A percentile compares a stretch with the other conserved stretches of the same genome.
These are phyloP conservation scores for Uloborus plumipes DNA, from an alignment of 2,888 invertebrate genomes.

Conservation along the genomic window DNA sequence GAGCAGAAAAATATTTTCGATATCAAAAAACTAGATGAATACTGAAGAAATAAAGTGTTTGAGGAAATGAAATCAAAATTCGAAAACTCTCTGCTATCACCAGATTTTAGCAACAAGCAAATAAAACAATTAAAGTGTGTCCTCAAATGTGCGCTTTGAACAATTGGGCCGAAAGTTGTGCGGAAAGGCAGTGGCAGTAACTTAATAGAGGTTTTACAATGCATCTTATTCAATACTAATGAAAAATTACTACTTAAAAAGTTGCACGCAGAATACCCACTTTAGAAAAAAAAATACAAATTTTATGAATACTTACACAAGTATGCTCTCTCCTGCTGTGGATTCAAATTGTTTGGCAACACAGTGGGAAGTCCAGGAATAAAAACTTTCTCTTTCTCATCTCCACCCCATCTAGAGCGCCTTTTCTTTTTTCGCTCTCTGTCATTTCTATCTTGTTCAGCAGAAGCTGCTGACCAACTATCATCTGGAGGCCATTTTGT, in stretches of 20 bases:
- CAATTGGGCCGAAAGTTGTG: too few relatives aligned
- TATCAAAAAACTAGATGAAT: too few relatives aligned
- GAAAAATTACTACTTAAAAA: not conserved
- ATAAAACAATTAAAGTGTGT: too few relatives aligned
- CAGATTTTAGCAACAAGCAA: too few relatives aligned
- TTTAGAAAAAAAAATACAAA: not conserved
- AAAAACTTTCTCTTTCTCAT: slow-evolving; percentile 95
- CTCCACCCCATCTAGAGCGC: slow-evolving; percentile 90
- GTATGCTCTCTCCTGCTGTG: slow-evolving; percentile 95
- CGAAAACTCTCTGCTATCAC: too few relatives aligned
- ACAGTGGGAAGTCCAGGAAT: slow-evolving; percentile 99
- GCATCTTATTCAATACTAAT: not conserved
- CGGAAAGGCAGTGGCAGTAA: not conserved
- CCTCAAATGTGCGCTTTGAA: too few relatives aligned
- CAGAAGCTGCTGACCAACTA: slow-evolving; percentile 25
- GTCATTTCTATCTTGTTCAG: not conserved
- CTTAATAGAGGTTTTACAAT: not conserved
- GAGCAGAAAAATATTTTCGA: too few relatives aligned
- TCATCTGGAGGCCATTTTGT: slow-evolving; percentile 61
- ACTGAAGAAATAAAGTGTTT: too few relatives aligned
- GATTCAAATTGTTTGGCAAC: slow-evolving; percentile 91
- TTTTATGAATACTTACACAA: slow-evolving; percentile 80
- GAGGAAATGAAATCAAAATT: too few relatives aligned
- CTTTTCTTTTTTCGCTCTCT: slow-evolving; percentile 75
- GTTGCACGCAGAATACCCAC: slow-evolving; percentile 4